Conservation (phyloP, 2,888 invertebrate genomes). For the Campaea margaritaria region DNA sequence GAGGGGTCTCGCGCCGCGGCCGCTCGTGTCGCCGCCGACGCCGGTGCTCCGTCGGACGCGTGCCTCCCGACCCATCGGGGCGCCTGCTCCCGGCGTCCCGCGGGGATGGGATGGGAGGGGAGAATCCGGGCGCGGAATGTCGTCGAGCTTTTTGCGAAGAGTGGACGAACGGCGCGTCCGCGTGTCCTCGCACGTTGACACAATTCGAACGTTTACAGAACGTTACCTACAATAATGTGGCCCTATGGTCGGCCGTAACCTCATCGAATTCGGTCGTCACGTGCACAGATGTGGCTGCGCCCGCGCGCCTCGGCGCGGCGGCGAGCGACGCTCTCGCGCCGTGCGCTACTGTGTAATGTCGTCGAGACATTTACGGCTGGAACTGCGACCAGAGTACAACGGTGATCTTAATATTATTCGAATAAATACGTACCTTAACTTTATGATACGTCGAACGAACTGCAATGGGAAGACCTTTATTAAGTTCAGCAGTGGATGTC, state of each 20-base stretch:
- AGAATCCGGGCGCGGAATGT: conserved; percentile 25
- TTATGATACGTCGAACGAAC: too few relatives aligned
- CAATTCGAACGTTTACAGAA: background rate
- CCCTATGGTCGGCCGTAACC: background rate
- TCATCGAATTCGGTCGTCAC: background rate
- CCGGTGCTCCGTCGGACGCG: too few relatives aligned
- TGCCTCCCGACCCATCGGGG: too few relatives aligned
- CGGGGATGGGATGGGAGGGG: background rate
- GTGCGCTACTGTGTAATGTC: too few relatives aligned
- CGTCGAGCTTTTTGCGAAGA: conserved; percentile 33
- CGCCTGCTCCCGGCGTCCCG: background rate
- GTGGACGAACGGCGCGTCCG: conserved; percentile 1
- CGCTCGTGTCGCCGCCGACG: too few relatives aligned
- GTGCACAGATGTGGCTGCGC: background rate
- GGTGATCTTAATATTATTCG: too few relatives aligned
- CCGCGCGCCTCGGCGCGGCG: background rate
- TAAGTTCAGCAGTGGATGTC: too few relatives aligned
- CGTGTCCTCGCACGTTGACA: background rate
- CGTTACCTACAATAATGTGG: background rate
- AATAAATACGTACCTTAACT: too few relatives aligned
- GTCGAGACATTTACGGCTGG: too few relatives aligned
- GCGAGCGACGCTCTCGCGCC: too few relatives aligned
- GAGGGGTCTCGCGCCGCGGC: background rate
- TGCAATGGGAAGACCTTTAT: too few relatives aligned
- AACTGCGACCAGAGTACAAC: too few relatives aligned